Conservation (phyloP, 1,140 invertebrate species). For the Camponotus vicinus region DNA sequence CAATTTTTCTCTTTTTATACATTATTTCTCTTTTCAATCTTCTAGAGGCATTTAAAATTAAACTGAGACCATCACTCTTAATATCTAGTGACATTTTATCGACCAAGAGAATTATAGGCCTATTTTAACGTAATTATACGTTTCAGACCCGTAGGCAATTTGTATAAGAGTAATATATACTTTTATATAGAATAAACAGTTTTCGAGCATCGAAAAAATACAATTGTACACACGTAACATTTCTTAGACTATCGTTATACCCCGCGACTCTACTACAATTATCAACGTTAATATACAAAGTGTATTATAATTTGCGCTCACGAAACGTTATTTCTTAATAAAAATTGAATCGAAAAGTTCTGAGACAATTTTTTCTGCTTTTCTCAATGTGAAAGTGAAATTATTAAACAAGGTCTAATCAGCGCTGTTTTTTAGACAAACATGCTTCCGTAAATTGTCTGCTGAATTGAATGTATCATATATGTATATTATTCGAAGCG, state of each 20-base stretch:
- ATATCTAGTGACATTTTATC: conserved; percentile 26
- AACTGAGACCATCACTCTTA: background rate
- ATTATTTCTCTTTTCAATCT: conserved; percentile 9
- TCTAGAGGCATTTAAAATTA: conserved; percentile 12
- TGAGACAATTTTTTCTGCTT: too few species aligned
- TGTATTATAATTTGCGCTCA: too few species aligned
- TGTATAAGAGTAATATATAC: conserved; percentile 3
- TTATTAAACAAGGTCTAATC: too few species aligned
- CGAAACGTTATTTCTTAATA: too few species aligned
- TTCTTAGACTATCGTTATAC: conserved; percentile 24
- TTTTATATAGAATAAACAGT: conserved; percentile 30
- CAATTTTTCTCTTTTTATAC: background rate
- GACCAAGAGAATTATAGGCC: background rate
- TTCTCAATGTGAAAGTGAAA: too few species aligned
- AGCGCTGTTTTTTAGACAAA: too few species aligned
- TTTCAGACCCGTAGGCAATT: conserved; percentile 9
- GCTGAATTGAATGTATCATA: too few species aligned
- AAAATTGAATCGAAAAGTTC: too few species aligned
- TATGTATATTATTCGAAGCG: too few species aligned
- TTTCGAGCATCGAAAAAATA: conserved; percentile 37
- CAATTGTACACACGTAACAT: conserved; percentile 25
- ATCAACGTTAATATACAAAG: conserved; percentile 27
- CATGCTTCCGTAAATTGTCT: too few species aligned
- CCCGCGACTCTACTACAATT: conserved; percentile 27
- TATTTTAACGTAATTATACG: conserved; percentile 8